Conservation (phyloP, 2,888 invertebrate genomes). For the Gonocerus acuteangulatus region DNA sequence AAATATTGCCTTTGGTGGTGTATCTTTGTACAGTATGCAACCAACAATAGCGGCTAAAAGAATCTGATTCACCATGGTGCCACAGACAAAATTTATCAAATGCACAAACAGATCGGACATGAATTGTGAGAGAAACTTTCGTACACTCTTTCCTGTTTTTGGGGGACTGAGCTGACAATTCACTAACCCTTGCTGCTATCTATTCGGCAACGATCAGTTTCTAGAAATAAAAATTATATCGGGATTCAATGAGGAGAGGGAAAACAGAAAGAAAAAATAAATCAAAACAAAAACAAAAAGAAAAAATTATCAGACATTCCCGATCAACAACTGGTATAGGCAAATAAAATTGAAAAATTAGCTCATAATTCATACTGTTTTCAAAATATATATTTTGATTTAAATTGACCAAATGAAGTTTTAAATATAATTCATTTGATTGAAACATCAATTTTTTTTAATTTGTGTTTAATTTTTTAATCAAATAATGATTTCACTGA, state of each 20-base stretch:
- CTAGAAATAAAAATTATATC: constrained; percentile 36
- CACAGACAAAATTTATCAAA: constrained; percentile 34
- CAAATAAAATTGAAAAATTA: too few species aligned
- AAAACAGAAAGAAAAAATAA: constrained; percentile 27
- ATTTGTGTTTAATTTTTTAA: too few species aligned
- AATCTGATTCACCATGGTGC: constrained; percentile 33
- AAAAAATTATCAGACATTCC: background rate
- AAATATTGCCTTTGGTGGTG: constrained; percentile 37
- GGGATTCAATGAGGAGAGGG: constrained; percentile 31
- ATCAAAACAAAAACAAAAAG: constrained; percentile 16
- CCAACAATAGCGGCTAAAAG: constrained; percentile 36
- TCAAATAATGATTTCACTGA: too few species aligned
- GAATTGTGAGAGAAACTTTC: constrained; percentile 28
- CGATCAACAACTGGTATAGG: background rate
- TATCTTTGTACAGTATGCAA: constrained; percentile 36
- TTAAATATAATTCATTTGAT: too few species aligned
- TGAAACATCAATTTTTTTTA: too few species aligned
- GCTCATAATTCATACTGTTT: too few species aligned
- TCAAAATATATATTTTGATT: too few species aligned
- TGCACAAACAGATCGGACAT: constrained; percentile 35
- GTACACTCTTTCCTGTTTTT: constrained; percentile 31
- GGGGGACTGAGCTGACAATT: constrained; percentile 32
- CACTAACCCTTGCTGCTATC: constrained; percentile 31
- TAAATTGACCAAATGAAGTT: too few species aligned
- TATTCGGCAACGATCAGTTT: constrained; percentile 34